Base-by-base conservation (phyloP, 2,113 vertebrate species). In the Dolichallabes microphthalmus region DNA sequence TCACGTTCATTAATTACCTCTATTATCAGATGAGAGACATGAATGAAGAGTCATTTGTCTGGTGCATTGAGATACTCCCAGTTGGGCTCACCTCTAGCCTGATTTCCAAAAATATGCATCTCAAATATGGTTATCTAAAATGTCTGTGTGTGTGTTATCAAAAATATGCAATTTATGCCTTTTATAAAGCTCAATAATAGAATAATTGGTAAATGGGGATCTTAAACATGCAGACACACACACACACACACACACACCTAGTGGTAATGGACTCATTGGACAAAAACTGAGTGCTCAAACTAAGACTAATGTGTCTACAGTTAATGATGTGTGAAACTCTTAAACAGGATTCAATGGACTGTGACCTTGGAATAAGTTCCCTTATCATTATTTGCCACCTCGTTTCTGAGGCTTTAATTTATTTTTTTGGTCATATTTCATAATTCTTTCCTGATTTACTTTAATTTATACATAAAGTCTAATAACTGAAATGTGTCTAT, bases 1-100 rank as follows among this genome's bases (percentile, higher is more conserved):
- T 90, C 89, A 91, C 53, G 82, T 90, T 77, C 89, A 88, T 90
- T 93, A 94, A 93, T 94, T 93, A 90, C 90, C 91, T 91, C 91
- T 91, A 94, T 88, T 89, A 86, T 85, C 81, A 88, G 85, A 86
- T 88, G 80, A 87, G 80, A 79, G 79, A 82, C 89, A 88, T 86
- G 90, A 64, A 76, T 30, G 52, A n/a, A 74, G 81, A 80, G 76
- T 76, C 52, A 88, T 92, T 90, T 87, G 87, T 93, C 86, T 89
- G 45, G 86, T 22, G 82, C 53, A 80, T 80, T 78, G 30, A 87
- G 86, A 87, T 35, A 52, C 80, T 87, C 88, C 82, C 88, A 71
- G 50, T n/a, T 64, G 85, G 77, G 50, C 74, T 83, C 80, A 83
- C 86, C 83, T 85, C 71, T 57, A 82, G 25, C 45, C 80, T 80